These are phyloP conservation scores for Tenualosa thibaudeaui DNA, from an alignment of 2,797 vertebrate species.

Conservation along the genomic window DNA sequence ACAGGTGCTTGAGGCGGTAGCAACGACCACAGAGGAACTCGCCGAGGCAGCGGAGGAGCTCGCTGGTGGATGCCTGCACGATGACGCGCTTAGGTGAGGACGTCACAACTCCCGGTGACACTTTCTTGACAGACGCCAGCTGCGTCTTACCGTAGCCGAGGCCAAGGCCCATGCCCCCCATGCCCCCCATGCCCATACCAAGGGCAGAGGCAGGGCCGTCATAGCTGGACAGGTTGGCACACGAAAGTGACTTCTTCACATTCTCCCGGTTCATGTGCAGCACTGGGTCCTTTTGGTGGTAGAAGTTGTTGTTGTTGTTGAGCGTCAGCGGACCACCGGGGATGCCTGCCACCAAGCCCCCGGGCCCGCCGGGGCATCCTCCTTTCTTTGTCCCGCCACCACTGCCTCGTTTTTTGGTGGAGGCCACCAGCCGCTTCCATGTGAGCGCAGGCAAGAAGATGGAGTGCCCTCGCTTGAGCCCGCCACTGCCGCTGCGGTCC, in stretches of 20 bases:
- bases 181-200: background rate
- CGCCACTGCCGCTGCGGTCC: slow-evolving; percentile 56
- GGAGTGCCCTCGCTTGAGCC: slow-evolving; percentile 74
- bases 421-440: slow-evolving; percentile 82
- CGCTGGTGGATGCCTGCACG: slow-evolving; percentile 83
- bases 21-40: slow-evolving; percentile 81
- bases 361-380: slow-evolving; percentile 39
- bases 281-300: slow-evolving; percentile 73
- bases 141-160: slow-evolving; percentile 67
- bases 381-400: slow-evolving; percentile 57
- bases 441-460: slow-evolving; percentile 80
- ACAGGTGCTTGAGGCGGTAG: slow-evolving; percentile 77
- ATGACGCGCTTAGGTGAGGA: slow-evolving; percentile 77
- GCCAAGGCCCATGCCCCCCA: slow-evolving; percentile 50
- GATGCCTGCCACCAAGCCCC: slow-evolving; percentile 42
- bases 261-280: slow-evolving; percentile 78
- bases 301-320: slow-evolving; percentile 74
- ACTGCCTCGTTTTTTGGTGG: slow-evolving; percentile 76
- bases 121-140: slow-evolving; percentile 71
- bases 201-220: slow-evolving; percentile 67
- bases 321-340: slow-evolving; percentile 48
- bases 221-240: slow-evolving; percentile 80
- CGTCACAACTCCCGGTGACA: slow-evolving; percentile 51
- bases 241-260: slow-evolving; percentile 80
- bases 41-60: slow-evolving; percentile 81